Evolutionary conservation across 1,140 invertebrate genomes (phyloP).

Genomic region (Vanessa tameamea): DNA sequence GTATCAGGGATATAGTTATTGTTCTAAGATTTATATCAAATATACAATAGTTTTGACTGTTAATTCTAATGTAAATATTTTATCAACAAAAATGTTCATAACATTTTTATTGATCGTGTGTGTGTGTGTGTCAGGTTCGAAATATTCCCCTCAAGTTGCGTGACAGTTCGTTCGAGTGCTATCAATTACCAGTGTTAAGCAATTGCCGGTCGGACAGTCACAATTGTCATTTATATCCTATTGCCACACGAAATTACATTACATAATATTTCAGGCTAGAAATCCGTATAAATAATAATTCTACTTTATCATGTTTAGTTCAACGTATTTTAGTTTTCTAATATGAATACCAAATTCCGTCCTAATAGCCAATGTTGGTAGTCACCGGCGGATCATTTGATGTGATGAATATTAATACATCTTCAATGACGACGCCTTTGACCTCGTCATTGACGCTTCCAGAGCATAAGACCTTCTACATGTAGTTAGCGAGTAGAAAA

Average conservation of each 20-base stretch:
- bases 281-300: no score
- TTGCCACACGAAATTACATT: conserved; percentile 4
- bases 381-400: background rate
- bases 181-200: conserved; percentile 28
- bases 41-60: no score
- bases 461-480: background rate
- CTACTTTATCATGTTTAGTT: no score
- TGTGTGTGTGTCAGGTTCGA: background rate
- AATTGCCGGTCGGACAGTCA: conserved; percentile 22
- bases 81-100: background rate
- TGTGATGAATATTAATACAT: conserved; percentile 21
- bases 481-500: background rate
- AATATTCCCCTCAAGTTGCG: conserved; percentile 18
- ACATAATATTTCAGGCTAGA: no score
- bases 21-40: no score
- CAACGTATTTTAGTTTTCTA: background rate
- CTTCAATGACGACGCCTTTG: background rate
- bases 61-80: no score
- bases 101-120: background rate
- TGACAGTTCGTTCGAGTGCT: conserved; percentile 15
- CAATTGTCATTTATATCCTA: conserved; percentile 16
- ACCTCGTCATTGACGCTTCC: conserved; percentile 10
- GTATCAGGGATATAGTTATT: no score
- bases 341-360: background rate
- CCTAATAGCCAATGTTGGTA: background rate